Evolutionary conservation across 2,888 invertebrate species (phyloP).

Genomic region (Cetonia aurata): DNA sequence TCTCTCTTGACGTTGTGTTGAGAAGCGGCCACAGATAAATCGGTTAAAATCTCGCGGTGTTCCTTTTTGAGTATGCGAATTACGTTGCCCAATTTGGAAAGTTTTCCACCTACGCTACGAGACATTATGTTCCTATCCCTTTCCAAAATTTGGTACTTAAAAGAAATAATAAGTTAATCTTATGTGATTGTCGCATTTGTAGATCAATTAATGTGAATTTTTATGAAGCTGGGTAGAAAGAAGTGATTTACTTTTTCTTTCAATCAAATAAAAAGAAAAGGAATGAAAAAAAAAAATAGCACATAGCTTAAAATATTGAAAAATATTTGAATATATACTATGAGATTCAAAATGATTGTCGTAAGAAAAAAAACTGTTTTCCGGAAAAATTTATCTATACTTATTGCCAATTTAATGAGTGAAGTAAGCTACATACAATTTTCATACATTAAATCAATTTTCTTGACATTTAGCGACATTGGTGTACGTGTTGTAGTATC

Average conservation of each 20-base stretch:
- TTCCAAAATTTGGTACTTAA: conserved; percentile 84
- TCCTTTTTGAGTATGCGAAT: conserved; percentile 74
- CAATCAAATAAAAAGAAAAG: neutral
- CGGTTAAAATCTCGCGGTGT: conserved; percentile 73
- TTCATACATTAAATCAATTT: too few relatives aligned
- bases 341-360: too few relatives aligned
- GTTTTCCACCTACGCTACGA: conserved; percentile 76
- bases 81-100: conserved; percentile 75
- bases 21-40: conserved; percentile 73
- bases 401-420: too few relatives aligned
- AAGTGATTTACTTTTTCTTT: neutral
- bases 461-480: too few relatives aligned
- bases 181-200: neutral
- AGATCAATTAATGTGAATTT: neutral
- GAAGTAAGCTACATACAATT: too few relatives aligned
- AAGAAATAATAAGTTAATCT: conserved; percentile 31
- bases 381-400: too few relatives aligned
- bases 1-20: conserved; percentile 71
- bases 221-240: neutral
- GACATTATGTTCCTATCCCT: conserved; percentile 79
- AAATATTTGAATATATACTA: too few relatives aligned
- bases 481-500: too few relatives aligned
- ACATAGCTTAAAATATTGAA: too few relatives aligned
- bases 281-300: too few relatives aligned
- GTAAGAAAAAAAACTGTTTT: too few relatives aligned